Base-by-base conservation (phyloP, 2,888 invertebrate species). In the Leucophenga maculata region DNA sequence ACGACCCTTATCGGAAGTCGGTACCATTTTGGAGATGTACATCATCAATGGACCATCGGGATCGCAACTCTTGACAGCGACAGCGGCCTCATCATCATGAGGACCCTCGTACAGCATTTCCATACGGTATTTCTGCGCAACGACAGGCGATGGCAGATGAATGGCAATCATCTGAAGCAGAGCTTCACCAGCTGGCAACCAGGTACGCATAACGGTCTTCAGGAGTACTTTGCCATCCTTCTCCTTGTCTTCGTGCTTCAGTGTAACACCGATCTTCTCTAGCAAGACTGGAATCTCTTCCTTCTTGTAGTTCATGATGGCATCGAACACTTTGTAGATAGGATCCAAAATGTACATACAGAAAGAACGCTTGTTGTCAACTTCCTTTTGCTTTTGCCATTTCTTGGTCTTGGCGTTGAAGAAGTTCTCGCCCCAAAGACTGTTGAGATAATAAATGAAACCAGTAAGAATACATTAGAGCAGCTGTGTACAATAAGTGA, bases 1-100 rank as follows among this genome's bases (percentile, higher is more conserved):
- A 88, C 99, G 95, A 74, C 99, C 99, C 91, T 99, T 99, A 90
- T 99, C 99, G 14, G 97, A 94, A 16, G 99, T 99, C 78, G 99
- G 99, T 89, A 99, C 99, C 99, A 99, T 99, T 91, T 99, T 99
- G 65, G 98, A 98, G 79, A 99, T 92, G 93, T 99, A 99, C 99
- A 99, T 99, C 98, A 99, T 99, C 71, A 99, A 92, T 16, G 98
- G 99, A 55, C 95, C 99, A 79, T 97, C 95, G 14, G 99, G 94
- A 90, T 99, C 97, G 88, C 99, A 99, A 87, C 88, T 94, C 93
- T 95, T 95, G 84, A 95, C 93, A 89, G 95, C 96, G 76, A 96
- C 79, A 78, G 97, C 98, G 73, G 96, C 97, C 85, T 97, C 96
- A 87, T 99, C 99, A 87, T 99, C 98, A 74, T 93, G 93, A 68